Conservation (phyloP, 2,888 invertebrate genomes). For the Hemicrepidius hirtus region DNA sequence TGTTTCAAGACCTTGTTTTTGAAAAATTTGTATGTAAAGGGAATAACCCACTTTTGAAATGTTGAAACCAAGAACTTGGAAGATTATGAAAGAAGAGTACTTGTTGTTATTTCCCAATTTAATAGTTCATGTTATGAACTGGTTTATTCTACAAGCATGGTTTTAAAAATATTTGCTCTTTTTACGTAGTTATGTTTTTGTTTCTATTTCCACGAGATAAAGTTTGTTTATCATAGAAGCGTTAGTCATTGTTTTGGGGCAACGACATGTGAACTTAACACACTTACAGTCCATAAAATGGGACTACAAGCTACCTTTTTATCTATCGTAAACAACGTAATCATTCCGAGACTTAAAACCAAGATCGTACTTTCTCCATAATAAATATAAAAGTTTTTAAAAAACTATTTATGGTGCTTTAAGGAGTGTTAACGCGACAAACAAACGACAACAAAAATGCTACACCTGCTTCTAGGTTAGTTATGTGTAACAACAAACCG, state of each 20-base stretch:
- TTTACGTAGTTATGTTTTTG: background rate
- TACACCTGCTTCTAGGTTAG: conserved; percentile 35
- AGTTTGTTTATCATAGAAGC: conserved; percentile 7
- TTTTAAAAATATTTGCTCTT: conserved; percentile 2
- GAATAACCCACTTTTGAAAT: too few species aligned
- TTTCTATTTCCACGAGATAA: conserved; percentile 28
- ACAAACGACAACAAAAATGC: conserved; percentile 26
- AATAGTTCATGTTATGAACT: background rate
- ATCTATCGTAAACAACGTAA: conserved; percentile 8
- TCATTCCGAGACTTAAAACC: background rate
- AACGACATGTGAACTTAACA: conserved; percentile 38
- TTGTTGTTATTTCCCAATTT: conserved; percentile 4
- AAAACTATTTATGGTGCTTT: conserved; percentile 14
- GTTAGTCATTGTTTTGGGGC: conserved; percentile 36
- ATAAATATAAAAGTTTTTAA: conserved; percentile 10
- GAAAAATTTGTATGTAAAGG: too few species aligned
- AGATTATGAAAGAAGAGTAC: background rate
- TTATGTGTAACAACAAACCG: conserved; percentile 31
- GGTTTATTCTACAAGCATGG: background rate
- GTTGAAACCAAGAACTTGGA: background rate
- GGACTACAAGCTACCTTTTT: conserved; percentile 19
- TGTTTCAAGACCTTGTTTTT: too few species aligned
- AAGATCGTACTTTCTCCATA: conserved; percentile 21
- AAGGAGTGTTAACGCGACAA: conserved; percentile 18
- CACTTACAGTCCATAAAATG: conserved; percentile 24